Evolutionary conservation across 2,797 vertebrate genomes (phyloP), one percentile per base, ranked within the genome.

Genomic region (Ibycter americanus): DNA sequence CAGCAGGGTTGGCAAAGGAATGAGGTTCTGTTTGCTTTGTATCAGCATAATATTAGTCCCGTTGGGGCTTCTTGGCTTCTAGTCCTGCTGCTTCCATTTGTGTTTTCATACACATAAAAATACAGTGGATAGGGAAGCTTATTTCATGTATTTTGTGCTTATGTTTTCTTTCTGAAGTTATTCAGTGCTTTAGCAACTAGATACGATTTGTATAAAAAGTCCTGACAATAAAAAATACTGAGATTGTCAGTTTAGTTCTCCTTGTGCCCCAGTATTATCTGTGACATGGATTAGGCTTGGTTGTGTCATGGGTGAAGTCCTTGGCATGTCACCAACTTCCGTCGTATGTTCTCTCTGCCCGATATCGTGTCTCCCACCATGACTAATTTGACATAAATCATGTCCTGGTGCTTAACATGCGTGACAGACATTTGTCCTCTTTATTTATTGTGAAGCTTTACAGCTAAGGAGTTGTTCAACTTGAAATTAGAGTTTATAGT

Each of bases 261-360:
- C n/a, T 85, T 3, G 0, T 52, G 20, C 12, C 31, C 36, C 26
- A 65, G 0, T 72, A 6, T n/a, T 5, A 31, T 15, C 1, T 2
- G 12, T 42, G 67, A 5, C 7, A 12, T 51, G 52, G 31, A 54
- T 62, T 36, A 42, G 72, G 51, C 70, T 89, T 34, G 9, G 1
- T 12, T 80, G 38, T 73, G 26, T 55, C 46, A 42, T n/a, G 1
- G 1, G 15, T 25, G 23, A 78, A 66, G 44, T 34, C 51, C 66
- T 72, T 65, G 34, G 17, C 26, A 8, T 59, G 38, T 66, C 59
- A 61, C 58, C 40, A 54, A 26, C 36, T 81, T 93, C 56, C 65
- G 86, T 83, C 5, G 1, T 29, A 29, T 46, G 34, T 32, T 65
- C 38, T 74, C 36, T 73, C 54, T 6, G 2, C 66, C 19, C 2